phyloP scores from a whole-genome alignment of 1,140 invertebrate species.

The Argopecten irradians region DNA sequence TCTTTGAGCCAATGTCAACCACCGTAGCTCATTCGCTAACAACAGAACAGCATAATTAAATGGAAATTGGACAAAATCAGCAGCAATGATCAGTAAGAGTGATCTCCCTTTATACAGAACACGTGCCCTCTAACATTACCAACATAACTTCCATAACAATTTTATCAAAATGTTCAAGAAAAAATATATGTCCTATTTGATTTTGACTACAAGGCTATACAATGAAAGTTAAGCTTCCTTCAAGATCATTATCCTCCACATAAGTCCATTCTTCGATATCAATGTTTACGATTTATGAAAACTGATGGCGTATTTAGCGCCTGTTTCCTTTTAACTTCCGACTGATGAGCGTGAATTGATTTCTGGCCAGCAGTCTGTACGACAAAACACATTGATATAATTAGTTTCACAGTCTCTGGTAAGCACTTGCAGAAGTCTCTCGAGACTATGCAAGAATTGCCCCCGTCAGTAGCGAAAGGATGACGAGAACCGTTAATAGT shows the following conservation, averaged over 20 bases:
- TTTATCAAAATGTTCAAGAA: constrained; percentile 14
- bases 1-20: not conserved
- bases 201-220: not conserved
- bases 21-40: not conserved
- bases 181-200: not conserved
- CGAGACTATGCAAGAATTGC: not conserved
- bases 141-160: not conserved
- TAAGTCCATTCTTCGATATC: not conserved
- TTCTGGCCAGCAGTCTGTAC: not conserved
- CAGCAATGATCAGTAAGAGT: not conserved
- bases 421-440: not conserved
- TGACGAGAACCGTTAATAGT: not conserved
- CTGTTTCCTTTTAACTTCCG: not conserved
- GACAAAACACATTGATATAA: too few relatives aligned
- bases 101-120: not conserved
- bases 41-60: not conserved
- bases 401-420: not conserved
- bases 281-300: not conserved
- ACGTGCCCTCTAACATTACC: not conserved
- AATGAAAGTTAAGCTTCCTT: not conserved
- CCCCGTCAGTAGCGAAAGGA: not conserved
- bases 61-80: constrained; percentile 12
- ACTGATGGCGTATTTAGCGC: not conserved
- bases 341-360: not conserved
- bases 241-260: not conserved